Evolutionary conservation across 2,797 vertebrate genomes (phyloP), one percentile per base, ranked within the genome.

Genomic region (Limosa lapponica): DNA sequence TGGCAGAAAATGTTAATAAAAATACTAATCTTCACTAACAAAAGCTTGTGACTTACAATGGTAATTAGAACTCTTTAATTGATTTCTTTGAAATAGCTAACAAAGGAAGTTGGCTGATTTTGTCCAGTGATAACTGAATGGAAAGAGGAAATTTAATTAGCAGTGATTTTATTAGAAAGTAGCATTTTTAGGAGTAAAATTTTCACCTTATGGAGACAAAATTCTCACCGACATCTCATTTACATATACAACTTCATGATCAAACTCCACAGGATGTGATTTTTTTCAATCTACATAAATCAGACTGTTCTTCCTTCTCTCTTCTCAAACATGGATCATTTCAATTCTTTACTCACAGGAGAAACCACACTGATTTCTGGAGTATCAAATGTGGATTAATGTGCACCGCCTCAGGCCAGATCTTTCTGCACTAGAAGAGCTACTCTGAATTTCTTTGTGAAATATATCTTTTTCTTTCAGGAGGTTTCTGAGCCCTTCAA

Each of bases 11-110:
- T 43, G 11, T 67, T 91, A 80, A 81, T 52, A 91, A 71, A 95
- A 95, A 67, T 67, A 96, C 44, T 20, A 67, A 69, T 41, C 43
- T 95, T 52, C 46, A 59, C 78, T 75, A 87, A 64, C 51, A 93
- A 89, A 95, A 77, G 25, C 58, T 89, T 74, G 59, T 55, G 51
- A 89, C 61, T 86, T 65, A 83, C 77, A 92, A 49, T 19, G 46
- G 41, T 32, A 82, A 93, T 90, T 87, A 91, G n/a, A 82, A 74
- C 15, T 59, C 36, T 69, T 66, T 52, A 87, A 93, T 11, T 2
- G 5, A 88, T 90, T 66, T 71, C 4, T 59, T 66, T 66, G 49
- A 93, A 91, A 78, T 61, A 67, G 59, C 24, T 80, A 80, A 82
- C 48, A 84, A 82, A 75, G 66, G 11, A 37, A 78, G 58, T n/a